Evolutionary conservation across 2,888 invertebrate genomes (phyloP), one percentile per base, ranked within the genome.

Genomic region (Apantesis nais): DNA sequence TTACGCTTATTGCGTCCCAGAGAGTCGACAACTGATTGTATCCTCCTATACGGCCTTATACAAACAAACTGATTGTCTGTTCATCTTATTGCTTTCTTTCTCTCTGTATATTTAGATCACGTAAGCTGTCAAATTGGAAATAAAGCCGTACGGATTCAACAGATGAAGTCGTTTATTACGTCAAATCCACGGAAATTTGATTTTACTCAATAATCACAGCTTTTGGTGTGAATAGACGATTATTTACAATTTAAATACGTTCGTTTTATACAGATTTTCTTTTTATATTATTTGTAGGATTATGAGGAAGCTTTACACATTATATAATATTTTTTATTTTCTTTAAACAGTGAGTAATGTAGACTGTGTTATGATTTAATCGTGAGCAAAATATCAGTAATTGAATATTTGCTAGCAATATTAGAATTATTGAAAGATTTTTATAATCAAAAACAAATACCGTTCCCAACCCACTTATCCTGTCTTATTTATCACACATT

Each of bases 1-100:
- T 93, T 90, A 93, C 91, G 89, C 89, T 93, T 93, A 94, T 93
- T 93, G 93, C 89, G 88, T 88, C 91, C 92, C 90, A 77, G 86
- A 89, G 90, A 88, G 85, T 82, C 82, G 84, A 78, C 87, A 84
- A 86, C 87, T 88, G 90, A 92, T 92, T 92, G 90, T 90, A 89
- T 88, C 88, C 87, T 86, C 86, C 89, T 85, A 89, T 88, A 86
- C 86, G 83, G 84, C 77, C 85, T 86, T 90, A 87, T 88, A 91
- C 90, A 93, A 92, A 93, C 91, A 94, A 90, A 89, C 89, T 88
- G 91, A 91, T 92, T 90, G 91, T 92, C 88, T 88, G 86, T 78
- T 85, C 86, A 78, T 84, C 88, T 90, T 85, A 85, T 85, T 91
- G 89, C 88, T 88, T 89, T 76, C 82, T 85, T 86, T 85, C 79